Conservation (phyloP, 2,113 vertebrate species). For the Psammodynastes pulverulentus region DNA sequence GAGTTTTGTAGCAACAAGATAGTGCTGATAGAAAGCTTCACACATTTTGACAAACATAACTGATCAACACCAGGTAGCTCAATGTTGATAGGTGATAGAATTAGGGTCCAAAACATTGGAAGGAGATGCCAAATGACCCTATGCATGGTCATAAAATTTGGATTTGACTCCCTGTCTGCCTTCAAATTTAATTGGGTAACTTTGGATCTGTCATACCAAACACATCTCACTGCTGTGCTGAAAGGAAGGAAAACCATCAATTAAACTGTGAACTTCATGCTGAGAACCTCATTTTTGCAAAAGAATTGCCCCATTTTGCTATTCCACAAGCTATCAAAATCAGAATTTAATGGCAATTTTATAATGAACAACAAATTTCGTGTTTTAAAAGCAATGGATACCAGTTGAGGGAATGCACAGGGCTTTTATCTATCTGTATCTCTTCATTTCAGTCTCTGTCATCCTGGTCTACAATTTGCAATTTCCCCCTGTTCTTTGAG, state of each 20-base stretch:
- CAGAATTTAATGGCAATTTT: background rate
- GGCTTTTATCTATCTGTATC: background rate
- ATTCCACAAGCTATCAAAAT: background rate
- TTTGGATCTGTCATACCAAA: background rate
- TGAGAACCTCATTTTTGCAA: background rate
- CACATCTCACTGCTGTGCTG: background rate
- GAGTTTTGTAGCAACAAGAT: background rate
- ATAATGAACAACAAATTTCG: background rate
- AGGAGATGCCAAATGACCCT: background rate
- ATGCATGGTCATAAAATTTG: background rate
- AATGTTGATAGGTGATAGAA: background rate
- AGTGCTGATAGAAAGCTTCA: background rate
- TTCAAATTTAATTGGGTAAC: background rate
- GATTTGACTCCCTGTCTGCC: background rate
- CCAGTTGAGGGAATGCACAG: background rate
- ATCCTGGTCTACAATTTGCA: background rate
- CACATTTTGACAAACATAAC: background rate
- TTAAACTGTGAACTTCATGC: background rate
- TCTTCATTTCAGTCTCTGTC: background rate
- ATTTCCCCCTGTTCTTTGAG: constrained; percentile 50
- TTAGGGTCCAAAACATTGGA: background rate
- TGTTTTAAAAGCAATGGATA: background rate
- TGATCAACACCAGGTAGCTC: background rate
- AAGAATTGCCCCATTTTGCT: background rate
- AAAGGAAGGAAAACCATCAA: background rate